phyloP scores from a whole-genome alignment of 2,888 invertebrate species.

The Metallyticus violacea region DNA sequence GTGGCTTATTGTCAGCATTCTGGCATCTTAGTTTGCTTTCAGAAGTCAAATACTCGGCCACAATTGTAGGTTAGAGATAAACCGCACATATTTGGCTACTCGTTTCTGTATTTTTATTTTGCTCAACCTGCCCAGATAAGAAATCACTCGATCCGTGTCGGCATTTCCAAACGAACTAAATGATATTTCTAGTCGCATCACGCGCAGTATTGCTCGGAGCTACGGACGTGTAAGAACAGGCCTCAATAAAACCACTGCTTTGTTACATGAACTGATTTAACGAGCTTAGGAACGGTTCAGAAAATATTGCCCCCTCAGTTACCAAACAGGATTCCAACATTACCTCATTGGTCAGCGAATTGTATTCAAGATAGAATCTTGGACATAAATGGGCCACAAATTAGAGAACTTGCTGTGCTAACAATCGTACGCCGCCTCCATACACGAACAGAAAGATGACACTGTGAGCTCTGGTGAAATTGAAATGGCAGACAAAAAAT shows the following conservation, averaged over 20 bases:
- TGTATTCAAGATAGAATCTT: neutral
- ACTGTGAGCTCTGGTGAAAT: too few relatives aligned
- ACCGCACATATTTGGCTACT: neutral
- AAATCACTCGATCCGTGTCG: neutral
- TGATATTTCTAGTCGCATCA: neutral
- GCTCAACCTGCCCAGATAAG: neutral
- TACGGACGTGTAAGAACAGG: neutral
- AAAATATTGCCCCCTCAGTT: neutral
- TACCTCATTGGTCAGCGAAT: neutral
- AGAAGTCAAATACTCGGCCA: too few relatives aligned
- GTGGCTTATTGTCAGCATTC: too few relatives aligned
- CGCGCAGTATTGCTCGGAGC: neutral
- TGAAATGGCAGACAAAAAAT: too few relatives aligned
- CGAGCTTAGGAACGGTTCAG: neutral
- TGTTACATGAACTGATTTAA: neutral
- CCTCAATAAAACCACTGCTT: neutral
- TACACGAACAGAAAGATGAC: too few relatives aligned
- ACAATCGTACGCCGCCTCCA: too few relatives aligned
- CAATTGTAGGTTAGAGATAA: neutral
- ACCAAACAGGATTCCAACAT: neutral
- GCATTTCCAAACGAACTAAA: neutral
- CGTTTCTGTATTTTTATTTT: neutral
- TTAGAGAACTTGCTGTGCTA: neutral
- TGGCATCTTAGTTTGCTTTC: too few relatives aligned
- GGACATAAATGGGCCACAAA: neutral